Base-by-base conservation (phyloP, 1,140 invertebrate species). In the Sesamia nonagrioides region DNA sequence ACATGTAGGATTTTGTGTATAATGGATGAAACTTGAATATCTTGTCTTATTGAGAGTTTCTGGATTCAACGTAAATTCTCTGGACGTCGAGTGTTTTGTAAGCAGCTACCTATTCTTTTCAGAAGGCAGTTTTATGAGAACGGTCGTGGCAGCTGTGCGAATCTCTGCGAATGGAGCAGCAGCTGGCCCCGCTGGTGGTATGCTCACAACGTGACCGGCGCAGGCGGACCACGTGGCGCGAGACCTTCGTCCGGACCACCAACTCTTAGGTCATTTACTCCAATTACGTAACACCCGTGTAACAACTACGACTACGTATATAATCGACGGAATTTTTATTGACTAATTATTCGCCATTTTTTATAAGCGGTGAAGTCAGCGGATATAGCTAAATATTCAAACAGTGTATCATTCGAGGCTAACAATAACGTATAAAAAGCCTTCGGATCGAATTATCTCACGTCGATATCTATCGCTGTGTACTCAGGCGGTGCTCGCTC, bases 331-430 rank as follows among this genome's bases (percentile, higher is more conserved):
- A 94, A 94, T 94, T 94, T 94, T 94, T 94, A 94, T 94, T 91
- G 92, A 92, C 92, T 94, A 94, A 94, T 93, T 94, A 94, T 95
- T 93, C 89, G 88, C 84, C 82, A 93, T 91, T 92, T 94, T 93
- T 93, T 94, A 89, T 90, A 91, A 85, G 87, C 88, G 86, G 87
- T 93, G 92, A 94, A 94, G 89, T 93, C 91, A 94, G 91, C 92
- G 92, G 92, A 94, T 93, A 94, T 94, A 86, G 89, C 92, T 94
- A 93, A 94, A 94, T 94, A 94, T 94, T 94, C 93, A 89, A 91
- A 85, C 85, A 85, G 92, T 94, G 93, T 94, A 94, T 94, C 93
- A 93, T 90, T 91, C 88, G 90, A 91, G 89, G 89, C 86, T 91
- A 92, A 92, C 92, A 93, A 93, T 92, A 91, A 90, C 85, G 86